Evolutionary conservation across 2,797 vertebrate species (phyloP).

Genomic region (Avahi laniger): DNA sequence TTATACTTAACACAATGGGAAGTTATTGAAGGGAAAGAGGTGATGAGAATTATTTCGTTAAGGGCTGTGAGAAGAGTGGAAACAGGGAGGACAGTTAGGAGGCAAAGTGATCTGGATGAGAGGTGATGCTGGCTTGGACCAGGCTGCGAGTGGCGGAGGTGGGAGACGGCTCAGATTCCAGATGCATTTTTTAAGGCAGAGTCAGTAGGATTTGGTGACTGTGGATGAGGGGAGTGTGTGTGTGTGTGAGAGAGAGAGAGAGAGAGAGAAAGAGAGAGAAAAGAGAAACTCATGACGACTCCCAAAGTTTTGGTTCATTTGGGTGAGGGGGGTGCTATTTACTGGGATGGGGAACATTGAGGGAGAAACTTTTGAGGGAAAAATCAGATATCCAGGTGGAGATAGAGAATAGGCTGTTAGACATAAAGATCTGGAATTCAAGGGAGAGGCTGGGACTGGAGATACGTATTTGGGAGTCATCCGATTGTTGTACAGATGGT

Average conservation of each 20-base stretch:
- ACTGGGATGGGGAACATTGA: background rate
- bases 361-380: background rate
- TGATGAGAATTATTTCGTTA: background rate
- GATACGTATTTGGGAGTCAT: background rate
- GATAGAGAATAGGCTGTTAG: background rate
- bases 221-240: background rate
- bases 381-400: background rate
- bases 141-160: background rate
- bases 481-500: background rate
- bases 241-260: no score
- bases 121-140: background rate
- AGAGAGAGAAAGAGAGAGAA: background rate
- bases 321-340: background rate
- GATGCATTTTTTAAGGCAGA: background rate
- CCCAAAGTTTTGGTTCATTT: background rate
- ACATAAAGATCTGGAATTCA: background rate
- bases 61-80: background rate
- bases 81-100: background rate
- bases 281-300: background rate
- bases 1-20: background rate
- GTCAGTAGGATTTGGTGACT: background rate
- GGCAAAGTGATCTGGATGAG: background rate
- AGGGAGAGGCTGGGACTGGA: background rate
- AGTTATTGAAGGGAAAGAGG: background rate
- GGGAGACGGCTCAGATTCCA: background rate